Base-by-base conservation (phyloP, 2,113 vertebrate genomes). In the Acrocephalus kingi region DNA sequence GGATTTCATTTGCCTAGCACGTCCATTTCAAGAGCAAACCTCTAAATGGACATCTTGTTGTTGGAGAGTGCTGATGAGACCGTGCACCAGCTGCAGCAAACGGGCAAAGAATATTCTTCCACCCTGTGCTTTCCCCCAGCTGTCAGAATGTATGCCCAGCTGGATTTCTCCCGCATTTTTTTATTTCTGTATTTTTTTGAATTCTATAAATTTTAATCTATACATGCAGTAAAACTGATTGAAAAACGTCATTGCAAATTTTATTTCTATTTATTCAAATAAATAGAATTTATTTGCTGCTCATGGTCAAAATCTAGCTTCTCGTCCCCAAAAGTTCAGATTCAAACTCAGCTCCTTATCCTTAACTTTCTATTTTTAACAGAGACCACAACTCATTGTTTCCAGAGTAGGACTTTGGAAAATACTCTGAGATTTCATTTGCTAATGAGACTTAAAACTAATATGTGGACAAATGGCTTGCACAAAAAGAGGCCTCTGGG, bases 371-470 rank as follows among this genome's bases (percentile, higher is more conserved):
- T 85, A n/a, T 69, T 94, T 96, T 94, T 88, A 83, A 80, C 22
- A 61, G 45, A 84, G 28, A 88, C 24, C 59, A 74, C 21, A 11
- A 71, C 11, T 88, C 82, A 93, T 72, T 96, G 77, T 91, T 96
- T 96, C 82, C 81, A 91, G 55, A 85, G 77, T 11, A 83, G 30
- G 39, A 10, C 25, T 94, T 86, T 78, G 89, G 89, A 96, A 95
- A 96, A 88, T 88, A 87, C 64, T 86, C 33, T 73, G 49, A 94
- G 67, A 88, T 86, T 96, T 89, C 35, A 78, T 86, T 92, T 89
- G 41, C 27, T 93, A 92, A 89, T 84, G 69, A 91, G 84, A 83
- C 81, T 93, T 88, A 93, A 88, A 91, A 80, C 41, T 67, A 80
- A 33, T 96, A 92, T 74, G 78, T 96, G 67, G 63, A 93, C 67